Base-by-base conservation (phyloP, 2,888 invertebrate species). In the Stenodera caucasica region DNA sequence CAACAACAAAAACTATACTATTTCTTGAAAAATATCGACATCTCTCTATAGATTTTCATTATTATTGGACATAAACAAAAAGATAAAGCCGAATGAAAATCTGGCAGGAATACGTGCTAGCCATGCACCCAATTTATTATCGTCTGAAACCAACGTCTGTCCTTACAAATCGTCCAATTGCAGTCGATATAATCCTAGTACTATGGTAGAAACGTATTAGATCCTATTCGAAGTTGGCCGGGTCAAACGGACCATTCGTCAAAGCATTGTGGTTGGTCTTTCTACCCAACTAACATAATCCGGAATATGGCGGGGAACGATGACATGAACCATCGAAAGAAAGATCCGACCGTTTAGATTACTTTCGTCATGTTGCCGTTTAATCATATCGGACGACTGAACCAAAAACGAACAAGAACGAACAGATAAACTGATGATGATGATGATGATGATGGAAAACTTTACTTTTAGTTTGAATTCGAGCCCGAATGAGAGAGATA, bases 201-300 rank as follows among this genome's bases (percentile, higher is more conserved):
- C 62, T 55, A n/a, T 40, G 53, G 40, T 55, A 53, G 49, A 61
- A 63, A 63, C 60, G 61, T 64, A 66, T 61, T 66, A 66, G 57
- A 57, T 69, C 59, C 63, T 55, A 66, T 67, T 61, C 55, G 52
- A 40, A 55, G 52, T 55, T 58, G 35, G 60, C 32, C 54, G 59
- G 66, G 65, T 60, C 65, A 63, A 68, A 66, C 62, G 60, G 57
- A 59, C 61, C 57, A 66, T 68, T 61, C 66, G 60, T 68, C 66
- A 65, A 65, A 63, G 66, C 58, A 68, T 68, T 68, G 65, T 68
- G 60, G 58, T 54, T 56, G 64, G 45, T 45, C 45, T 18, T 15
- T 21, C 64, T 58, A 58, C 57, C 37, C n/a, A n/a, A 61, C 40
- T 45, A 45, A 45, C 60, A 63, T 64, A 64, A 66, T 65, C 60